Evolutionary conservation across 2,797 vertebrate genomes (phyloP), one percentile per base, ranked within the genome.

Genomic region (Heterohyrax brucei): DNA sequence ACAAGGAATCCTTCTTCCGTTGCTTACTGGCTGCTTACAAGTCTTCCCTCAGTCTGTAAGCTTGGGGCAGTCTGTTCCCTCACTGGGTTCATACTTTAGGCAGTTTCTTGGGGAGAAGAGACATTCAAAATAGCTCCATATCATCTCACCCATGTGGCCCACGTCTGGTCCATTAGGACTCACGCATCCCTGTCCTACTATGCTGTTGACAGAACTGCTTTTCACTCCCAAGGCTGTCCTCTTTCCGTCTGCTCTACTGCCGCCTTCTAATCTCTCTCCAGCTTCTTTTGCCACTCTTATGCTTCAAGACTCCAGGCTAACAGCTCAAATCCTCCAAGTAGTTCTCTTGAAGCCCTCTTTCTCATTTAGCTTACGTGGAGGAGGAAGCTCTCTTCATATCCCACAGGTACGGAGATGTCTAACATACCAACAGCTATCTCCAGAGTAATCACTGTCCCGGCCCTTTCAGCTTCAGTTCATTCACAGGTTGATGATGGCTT

Each of bases 391-490:
- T 30, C 9, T 10, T 89, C 56, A 6, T 66, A 77, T 48, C 7
- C 30, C 30, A 26, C 1, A 72, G 28, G 44, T 73, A 66, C 78
- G 14, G 30, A 85, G 87, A 85, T 73, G 5, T 4, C 33, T 18
- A 66, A 92, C 39, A 72, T 50, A 73, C 30, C 56, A 77, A 61
- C 33, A 95, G n/a, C 30, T 78, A 78, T 94, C n/a, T 77, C 62
- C 70, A 72, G 46, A 75, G 16, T 77, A 93, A 85, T 80, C 7
- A 73, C 16, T 91, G 19, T 61, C 10, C 24, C 10, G 70, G 50
- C 5, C 21, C 66, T 78, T 77, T 91, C n/a, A 87, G 28, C 13
- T 95, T 91, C 21, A 91, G 30, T 44, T 88, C 87, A 87, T 39
- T 87, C 84, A 28, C 88, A 66, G 28, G 68, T 77, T 1, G 19